Evolutionary conservation across 35 echinoderm and acorn worm species (phyloP).

Genomic region (Lytechinus pictus): DNA sequence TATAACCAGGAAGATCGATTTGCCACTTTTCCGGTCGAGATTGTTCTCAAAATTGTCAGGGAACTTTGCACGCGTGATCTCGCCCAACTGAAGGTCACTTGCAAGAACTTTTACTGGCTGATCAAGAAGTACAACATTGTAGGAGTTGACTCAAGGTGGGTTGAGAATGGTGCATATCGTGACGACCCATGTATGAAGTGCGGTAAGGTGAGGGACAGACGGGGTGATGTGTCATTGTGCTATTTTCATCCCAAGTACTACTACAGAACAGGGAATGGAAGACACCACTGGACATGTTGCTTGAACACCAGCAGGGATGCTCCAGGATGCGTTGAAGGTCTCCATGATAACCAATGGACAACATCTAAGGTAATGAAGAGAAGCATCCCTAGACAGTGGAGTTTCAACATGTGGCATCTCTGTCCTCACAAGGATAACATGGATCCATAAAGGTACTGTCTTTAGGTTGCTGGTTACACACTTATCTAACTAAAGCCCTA

Average conservation of each 20-base stretch:
- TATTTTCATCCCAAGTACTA: slow-evolving; percentile 92
- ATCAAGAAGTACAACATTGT: slow-evolving; percentile 82
- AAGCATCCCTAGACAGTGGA: slow-evolving; percentile 74
- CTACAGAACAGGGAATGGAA: slow-evolving; percentile 82
- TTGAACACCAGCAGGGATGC: slow-evolving; percentile 64
- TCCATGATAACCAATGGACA: slow-evolving; percentile 96
- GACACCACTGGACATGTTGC: slow-evolving; percentile 93
- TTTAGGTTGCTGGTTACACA: background rate
- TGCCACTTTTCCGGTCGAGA: slow-evolving; percentile 60
- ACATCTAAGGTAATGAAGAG: slow-evolving; percentile 63
- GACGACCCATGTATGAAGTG: slow-evolving; percentile 95
- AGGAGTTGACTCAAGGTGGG: slow-evolving; percentile 78
- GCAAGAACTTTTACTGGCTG: slow-evolving; percentile 90
- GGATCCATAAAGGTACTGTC: background rate
- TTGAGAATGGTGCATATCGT: slow-evolving; percentile 54
- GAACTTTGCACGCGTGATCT: slow-evolving; percentile 78
- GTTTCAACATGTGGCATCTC: slow-evolving; percentile 41
- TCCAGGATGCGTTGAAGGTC: slow-evolving; percentile 67
- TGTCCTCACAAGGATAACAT: slow-evolving; percentile 17
- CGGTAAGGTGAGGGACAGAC: slow-evolving; percentile 89
- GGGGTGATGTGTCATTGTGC: slow-evolving; percentile 92
- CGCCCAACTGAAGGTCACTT: slow-evolving; percentile 82
- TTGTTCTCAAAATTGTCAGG: slow-evolving; percentile 76
- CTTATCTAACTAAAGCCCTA: too few relatives aligned
- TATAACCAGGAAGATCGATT: slow-evolving; percentile 62